These are phyloP conservation scores for Helicoverpa zea DNA, from an alignment of 1,140 invertebrate genomes.

Conservation along the genomic window DNA sequence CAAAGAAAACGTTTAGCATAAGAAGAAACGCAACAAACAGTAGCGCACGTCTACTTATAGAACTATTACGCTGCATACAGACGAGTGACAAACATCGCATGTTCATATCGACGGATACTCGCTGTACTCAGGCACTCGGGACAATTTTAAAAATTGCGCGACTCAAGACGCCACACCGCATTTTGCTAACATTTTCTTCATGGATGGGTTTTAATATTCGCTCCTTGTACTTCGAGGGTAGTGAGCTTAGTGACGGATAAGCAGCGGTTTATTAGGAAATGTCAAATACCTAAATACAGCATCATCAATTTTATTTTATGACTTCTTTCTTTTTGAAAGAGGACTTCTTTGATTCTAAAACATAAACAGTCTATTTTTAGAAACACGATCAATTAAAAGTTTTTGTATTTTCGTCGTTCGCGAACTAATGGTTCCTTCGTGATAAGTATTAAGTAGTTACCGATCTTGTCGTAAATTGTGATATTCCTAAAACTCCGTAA, in stretches of 20 bases:
- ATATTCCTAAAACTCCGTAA: no score
- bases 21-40: background rate
- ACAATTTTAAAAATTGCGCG: constrained; percentile 49
- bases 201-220: constrained; percentile 50
- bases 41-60: background rate
- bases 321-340: no score
- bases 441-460: no score
- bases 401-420: background rate
- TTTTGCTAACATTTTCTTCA: constrained; percentile 51
- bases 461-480: no score
- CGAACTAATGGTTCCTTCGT: no score
- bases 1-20: background rate
- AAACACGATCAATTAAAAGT: background rate
- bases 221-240: constrained; percentile 39
- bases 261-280: background rate
- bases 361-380: background rate
- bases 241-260: background rate
- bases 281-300: no score
- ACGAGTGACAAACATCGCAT: constrained; percentile 9
- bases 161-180: constrained; percentile 27
- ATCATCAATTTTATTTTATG: no score
- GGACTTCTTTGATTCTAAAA: background rate
- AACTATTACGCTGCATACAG: constrained; percentile 4
- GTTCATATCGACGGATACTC: background rate
- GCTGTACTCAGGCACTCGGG: constrained; percentile 27